phyloP scores from a whole-genome alignment of 2,113 vertebrate species.

The Xenus cinereus region DNA sequence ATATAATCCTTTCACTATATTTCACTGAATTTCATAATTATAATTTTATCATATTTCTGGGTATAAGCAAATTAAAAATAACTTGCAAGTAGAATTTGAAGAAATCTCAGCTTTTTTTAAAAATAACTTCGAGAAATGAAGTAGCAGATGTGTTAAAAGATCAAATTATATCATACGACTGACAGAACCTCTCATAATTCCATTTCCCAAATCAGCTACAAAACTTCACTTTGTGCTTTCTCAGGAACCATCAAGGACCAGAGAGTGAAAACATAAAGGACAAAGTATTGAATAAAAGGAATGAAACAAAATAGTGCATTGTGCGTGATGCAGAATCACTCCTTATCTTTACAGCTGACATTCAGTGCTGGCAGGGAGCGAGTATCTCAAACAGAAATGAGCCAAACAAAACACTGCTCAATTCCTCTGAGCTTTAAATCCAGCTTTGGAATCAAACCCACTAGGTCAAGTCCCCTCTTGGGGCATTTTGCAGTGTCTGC shows the following conservation, averaged over 20 bases:
- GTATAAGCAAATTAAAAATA: not conserved
- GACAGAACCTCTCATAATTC: not conserved
- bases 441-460: not conserved
- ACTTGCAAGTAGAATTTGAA: not conserved
- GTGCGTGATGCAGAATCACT: not conserved
- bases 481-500: not conserved
- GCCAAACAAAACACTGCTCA: not conserved
- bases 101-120: not conserved
- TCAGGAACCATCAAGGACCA: not conserved
- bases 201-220: not conserved
- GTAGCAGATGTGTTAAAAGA: not conserved
- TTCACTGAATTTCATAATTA: not conserved
- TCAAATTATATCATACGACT: not conserved
- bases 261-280: not conserved
- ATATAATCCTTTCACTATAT: not conserved
- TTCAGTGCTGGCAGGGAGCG: not conserved
- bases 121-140: not conserved
- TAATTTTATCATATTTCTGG: not conserved
- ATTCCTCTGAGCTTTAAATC: not conserved
- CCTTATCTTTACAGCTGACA: not conserved
- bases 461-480: not conserved
- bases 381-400: not conserved
- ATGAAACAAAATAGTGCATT: not conserved
- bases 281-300: not conserved
- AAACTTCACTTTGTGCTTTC: not conserved